Evolutionary conservation across 2,113 vertebrate species (phyloP).

Genomic region (Pao palembangensis): DNA sequence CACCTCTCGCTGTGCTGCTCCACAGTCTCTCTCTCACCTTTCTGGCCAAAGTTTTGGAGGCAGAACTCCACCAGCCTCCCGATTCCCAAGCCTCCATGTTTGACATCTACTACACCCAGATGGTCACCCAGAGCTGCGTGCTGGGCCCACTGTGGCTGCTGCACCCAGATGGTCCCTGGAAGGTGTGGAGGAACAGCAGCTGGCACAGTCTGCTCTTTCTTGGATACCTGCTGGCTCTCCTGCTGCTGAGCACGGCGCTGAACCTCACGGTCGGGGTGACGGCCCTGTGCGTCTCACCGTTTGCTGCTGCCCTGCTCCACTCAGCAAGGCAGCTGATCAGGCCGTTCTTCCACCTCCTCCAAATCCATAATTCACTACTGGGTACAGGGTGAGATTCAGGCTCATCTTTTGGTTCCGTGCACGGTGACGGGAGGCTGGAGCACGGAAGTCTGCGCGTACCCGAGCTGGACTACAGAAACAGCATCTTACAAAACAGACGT

Average conservation of each 20-base stretch:
- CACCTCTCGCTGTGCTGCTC: conserved; percentile 69
- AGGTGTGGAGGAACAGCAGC: conserved; percentile 57
- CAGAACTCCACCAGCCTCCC: conserved; percentile 9
- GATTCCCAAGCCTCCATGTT: conserved; percentile 41
- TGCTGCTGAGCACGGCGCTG: conserved; percentile 66
- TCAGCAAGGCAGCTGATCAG: conserved; percentile 45
- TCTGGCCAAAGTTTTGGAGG: conserved; percentile 66
- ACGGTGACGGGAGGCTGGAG: too few relatives aligned
- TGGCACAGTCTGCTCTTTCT: conserved; percentile 76
- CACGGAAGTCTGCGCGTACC: too few relatives aligned
- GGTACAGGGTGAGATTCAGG: too few relatives aligned
- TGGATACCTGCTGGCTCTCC: conserved; percentile 69
- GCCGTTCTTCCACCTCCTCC: conserved; percentile 36
- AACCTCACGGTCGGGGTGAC: conserved; percentile 54
- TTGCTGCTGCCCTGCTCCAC: conserved; percentile 65
- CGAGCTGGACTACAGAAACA: too few relatives aligned
- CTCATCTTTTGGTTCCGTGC: too few relatives aligned
- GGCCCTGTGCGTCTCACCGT: conserved; percentile 61
- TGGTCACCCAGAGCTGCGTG: conserved; percentile 69
- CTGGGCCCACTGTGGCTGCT: conserved; percentile 74
- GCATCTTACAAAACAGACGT: too few relatives aligned
- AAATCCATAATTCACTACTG: neutral
- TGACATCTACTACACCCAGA: conserved; percentile 69
- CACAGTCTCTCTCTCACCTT: conserved; percentile 66
- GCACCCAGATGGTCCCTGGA: conserved; percentile 64